Evolutionary conservation across 2,113 vertebrate species (phyloP).

Genomic region (Aythya baeri): DNA sequence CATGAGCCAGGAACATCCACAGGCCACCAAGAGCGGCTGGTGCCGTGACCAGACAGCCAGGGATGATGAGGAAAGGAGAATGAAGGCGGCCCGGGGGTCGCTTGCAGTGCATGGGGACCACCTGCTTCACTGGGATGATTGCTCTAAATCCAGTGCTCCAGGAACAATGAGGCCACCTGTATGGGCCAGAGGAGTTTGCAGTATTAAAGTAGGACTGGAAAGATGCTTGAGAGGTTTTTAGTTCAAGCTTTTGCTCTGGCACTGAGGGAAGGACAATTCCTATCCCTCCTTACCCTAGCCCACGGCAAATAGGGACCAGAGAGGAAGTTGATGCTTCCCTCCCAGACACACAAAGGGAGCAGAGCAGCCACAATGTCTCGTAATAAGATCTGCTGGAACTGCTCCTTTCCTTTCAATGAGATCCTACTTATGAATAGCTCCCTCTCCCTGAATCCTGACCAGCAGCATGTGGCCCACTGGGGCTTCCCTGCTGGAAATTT

Average conservation of each 20-base stretch:
- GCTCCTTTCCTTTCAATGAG: not conserved
- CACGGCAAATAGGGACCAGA: not conserved
- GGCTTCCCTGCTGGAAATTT: not conserved
- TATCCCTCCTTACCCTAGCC: not conserved
- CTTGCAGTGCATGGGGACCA: fast-evolving
- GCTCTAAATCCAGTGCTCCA: not conserved
- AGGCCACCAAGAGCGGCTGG: not conserved
- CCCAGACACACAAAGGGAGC: not conserved
- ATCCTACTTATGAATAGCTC: not conserved
- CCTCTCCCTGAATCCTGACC: not conserved
- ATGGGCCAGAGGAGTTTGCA: fast-evolving
- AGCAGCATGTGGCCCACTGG: not conserved
- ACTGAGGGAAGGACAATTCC: not conserved
- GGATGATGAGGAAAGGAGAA: not conserved
- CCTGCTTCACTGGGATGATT: not conserved
- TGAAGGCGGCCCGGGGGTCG: not conserved
- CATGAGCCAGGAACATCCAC: not conserved
- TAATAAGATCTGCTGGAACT: not conserved
- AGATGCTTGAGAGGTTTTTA: not conserved
- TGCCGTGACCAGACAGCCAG: not conserved
- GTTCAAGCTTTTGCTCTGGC: not conserved
- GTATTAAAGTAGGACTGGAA: not conserved
- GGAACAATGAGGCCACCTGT: fast-evolving
- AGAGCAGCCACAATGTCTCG: too few species aligned
- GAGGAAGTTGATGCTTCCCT: not conserved